A percentile compares a stretch with the other conserved stretches of the same genome.
Conservation (phyloP, 2,888 invertebrate species). For the Phymatocera aterrima region DNA sequence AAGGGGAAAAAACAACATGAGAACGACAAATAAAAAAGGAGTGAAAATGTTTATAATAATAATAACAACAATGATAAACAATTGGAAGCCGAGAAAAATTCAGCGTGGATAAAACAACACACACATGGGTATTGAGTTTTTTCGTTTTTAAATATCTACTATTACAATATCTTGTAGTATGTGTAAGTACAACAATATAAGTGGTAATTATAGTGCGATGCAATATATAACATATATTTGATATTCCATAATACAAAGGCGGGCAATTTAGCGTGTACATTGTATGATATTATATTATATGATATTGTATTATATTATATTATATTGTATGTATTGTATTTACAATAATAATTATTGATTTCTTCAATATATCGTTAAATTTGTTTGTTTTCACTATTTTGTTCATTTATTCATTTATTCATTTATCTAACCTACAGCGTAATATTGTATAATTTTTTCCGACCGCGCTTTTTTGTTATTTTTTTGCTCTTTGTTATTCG, state of each 20-base stretch:
- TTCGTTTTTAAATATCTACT: no score
- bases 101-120: no score
- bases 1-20: no score
- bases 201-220: no score
- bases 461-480: conserved; percentile 8
- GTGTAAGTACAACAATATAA: no score
- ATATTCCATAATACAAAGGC: conserved; percentile 63
- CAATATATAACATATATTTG: conserved; percentile 26
- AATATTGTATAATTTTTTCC: conserved; percentile 4
- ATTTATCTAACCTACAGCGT: conserved; percentile 43
- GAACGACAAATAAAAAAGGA: no score
- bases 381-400: background rate
- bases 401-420: conserved; percentile 17
- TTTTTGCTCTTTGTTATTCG: conserved; percentile 32
- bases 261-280: conserved; percentile 60
- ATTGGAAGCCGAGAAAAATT: no score
- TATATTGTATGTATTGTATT: conserved; percentile 58
- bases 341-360: conserved; percentile 60
- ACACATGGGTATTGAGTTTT: no score
- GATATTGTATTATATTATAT: conserved; percentile 48
- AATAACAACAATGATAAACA: no score
- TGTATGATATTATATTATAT: background rate
- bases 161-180: no score
- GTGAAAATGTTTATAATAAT: no score
- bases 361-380: background rate